phyloP scores from a whole-genome alignment of 2,888 invertebrate genomes.

The Drosophila nr. fundita region DNA sequence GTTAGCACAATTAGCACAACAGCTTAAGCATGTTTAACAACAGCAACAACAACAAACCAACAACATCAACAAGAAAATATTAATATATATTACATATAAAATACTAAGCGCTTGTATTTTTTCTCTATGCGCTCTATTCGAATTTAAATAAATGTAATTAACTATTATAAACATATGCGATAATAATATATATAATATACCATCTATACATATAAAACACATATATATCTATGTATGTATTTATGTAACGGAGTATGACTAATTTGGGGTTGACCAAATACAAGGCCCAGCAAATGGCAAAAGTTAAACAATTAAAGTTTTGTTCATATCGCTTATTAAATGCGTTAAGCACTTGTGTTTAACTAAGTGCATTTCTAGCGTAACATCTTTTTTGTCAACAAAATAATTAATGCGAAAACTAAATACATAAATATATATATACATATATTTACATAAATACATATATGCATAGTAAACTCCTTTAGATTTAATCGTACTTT shows the following conservation, averaged over 20 bases:
- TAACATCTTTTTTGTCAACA: conserved; percentile 27
- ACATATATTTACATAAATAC: conserved; percentile 13
- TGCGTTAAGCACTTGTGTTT: conserved; percentile 33
- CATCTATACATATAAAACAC: conserved; percentile 23
- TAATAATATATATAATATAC: conserved; percentile 54
- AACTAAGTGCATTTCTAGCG: conserved; percentile 59
- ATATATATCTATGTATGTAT: conserved; percentile 35
- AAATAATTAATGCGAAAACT: neutral
- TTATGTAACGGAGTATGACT: conserved; percentile 31
- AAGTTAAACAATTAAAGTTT: conserved; percentile 39
- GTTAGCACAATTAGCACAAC: conserved; percentile 54
- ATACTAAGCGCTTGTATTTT: conserved; percentile 76
- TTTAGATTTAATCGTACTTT: conserved; percentile 73
- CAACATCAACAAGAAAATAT: conserved; percentile 12
- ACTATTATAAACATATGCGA: conserved; percentile 52
- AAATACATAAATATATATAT: conserved; percentile 35
- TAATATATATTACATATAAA: conserved; percentile 35
- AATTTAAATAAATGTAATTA: conserved; percentile 76
- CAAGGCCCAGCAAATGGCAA: conserved; percentile 14
- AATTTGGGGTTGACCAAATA: conserved; percentile 36
- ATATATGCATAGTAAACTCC: conserved; percentile 43
- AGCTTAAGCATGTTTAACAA: conserved; percentile 43
- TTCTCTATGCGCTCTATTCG: conserved; percentile 71
- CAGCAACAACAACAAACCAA: conserved; percentile 10
- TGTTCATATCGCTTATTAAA: conserved; percentile 35